phyloP scores from a whole-genome alignment of 2,888 invertebrate genomes.

The Dioctria rufipes region DNA sequence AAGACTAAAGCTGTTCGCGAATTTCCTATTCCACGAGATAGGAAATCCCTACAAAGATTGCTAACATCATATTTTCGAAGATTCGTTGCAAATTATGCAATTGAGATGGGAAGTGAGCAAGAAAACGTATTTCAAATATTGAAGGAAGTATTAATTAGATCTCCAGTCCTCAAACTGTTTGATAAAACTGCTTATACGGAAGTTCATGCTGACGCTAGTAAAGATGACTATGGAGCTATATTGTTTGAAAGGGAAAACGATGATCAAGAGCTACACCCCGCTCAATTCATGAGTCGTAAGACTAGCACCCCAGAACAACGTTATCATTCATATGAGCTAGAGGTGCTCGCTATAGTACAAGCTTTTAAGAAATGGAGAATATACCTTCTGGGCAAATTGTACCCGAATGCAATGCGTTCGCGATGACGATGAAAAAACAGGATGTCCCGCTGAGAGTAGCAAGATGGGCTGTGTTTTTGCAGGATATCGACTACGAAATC shows the following conservation, averaged over 20 bases:
- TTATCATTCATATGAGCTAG: conserved; percentile 53
- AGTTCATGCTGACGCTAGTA: conserved; percentile 50
- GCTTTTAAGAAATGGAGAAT: too few species aligned
- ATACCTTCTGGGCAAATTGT: too few species aligned
- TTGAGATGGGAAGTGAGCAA: not conserved
- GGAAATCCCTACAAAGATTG: not conserved
- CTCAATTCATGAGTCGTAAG: conserved; percentile 42
- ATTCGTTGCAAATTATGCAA: too few species aligned
- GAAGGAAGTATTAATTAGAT: not conserved
- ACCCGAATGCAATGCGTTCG: too few species aligned
- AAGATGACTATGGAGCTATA: conserved; percentile 23
- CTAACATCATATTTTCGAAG: too few species aligned
- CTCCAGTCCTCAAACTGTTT: conserved; percentile 51
- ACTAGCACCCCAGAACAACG: conserved; percentile 42
- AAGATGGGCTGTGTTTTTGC: conserved; percentile 20
- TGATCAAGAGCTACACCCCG: conserved; percentile 18
- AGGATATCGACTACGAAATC: too few species aligned
- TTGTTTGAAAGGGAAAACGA: conserved; percentile 10
- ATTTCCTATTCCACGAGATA: too few species aligned
- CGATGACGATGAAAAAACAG: conserved; percentile 19
- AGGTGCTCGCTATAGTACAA: conserved; percentile 53
- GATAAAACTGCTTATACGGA: conserved; percentile 41
- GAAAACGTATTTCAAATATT: conserved; percentile 1
- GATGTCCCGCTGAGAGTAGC: conserved; percentile 17
- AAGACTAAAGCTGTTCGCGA: conserved; percentile 44